phyloP scores from a whole-genome alignment of 92 coral and sea anemone species.

The Epizoanthus ramosus region DNA sequence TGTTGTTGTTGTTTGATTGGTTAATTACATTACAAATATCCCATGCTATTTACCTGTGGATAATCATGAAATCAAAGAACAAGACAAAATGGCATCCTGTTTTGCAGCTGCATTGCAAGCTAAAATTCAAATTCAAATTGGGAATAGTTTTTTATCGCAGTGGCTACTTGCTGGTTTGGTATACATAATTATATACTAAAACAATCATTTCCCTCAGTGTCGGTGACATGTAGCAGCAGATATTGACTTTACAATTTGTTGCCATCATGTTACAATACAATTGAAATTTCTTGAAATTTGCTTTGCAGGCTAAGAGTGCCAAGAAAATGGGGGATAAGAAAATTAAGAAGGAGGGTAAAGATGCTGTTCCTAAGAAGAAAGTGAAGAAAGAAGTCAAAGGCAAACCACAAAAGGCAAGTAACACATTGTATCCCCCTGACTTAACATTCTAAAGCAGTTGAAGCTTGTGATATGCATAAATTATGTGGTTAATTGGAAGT shows the following conservation, averaged over 20 bases:
- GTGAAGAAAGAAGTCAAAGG: conserved; percentile 49
- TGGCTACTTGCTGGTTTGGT: no score
- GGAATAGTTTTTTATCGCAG: no score
- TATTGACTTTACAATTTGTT: not conserved
- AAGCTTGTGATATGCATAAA: conserved; percentile 16
- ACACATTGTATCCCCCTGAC: not conserved
- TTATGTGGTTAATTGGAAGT: conserved; percentile 2
- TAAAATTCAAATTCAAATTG: not conserved
- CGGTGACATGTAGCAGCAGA: no score
- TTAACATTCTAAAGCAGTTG: not conserved
- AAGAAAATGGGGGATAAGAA: conserved; percentile 69
- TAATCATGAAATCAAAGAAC: no score
- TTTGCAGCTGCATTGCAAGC: not conserved
- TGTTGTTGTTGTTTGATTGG: no score
- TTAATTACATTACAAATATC: not conserved
- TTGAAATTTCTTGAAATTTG: not conserved
- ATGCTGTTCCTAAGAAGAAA: conserved; percentile 66
- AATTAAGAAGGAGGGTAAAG: conserved; percentile 66
- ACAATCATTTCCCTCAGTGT: no score
- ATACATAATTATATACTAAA: not conserved
- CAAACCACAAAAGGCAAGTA: conserved; percentile 23
- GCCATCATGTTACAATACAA: not conserved
- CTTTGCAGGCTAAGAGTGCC: conserved; percentile 73
- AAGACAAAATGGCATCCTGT: no score
- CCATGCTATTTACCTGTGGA: not conserved